phyloP scores from a whole-genome alignment of 2,888 invertebrate genomes.

The Chrysomela aeneicollis region DNA sequence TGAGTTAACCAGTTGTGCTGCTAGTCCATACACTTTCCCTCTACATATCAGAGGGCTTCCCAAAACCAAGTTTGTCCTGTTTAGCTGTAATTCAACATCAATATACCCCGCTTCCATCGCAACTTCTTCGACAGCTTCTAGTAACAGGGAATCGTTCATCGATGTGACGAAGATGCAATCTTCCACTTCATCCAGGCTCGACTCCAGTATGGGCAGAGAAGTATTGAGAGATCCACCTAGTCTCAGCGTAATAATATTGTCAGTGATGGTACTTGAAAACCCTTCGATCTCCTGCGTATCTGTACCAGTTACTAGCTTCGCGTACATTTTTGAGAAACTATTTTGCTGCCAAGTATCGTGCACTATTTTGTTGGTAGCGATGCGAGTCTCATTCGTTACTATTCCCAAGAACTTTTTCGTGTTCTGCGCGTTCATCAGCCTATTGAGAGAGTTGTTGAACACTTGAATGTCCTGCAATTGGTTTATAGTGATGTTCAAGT shows the following conservation, averaged over 20 bases:
- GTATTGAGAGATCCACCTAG: conserved; percentile 12
- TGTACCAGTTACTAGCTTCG: conserved; percentile 23
- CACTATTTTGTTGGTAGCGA: conserved; percentile 26
- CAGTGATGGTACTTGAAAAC: background rate
- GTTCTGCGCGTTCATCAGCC: conserved; percentile 18
- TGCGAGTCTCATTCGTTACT: conserved; percentile 17
- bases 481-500: conserved; percentile 16
- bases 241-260: conserved; percentile 14
- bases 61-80: conserved; percentile 28
- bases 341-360: conserved; percentile 20
- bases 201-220: conserved; percentile 14
- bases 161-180: conserved; percentile 33
- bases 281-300: conserved; percentile 12
- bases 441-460: conserved; percentile 19
- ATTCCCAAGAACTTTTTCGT: conserved; percentile 26
- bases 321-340: conserved; percentile 25
- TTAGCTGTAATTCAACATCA: conserved; percentile 9
- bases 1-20: conserved; percentile 30
- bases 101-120: conserved; percentile 4
- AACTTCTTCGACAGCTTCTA: conserved; percentile 12
- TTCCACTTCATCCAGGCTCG: conserved; percentile 12
- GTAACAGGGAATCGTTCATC: conserved; percentile 20
- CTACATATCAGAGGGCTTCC: conserved; percentile 44
- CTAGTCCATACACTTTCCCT: conserved; percentile 41
- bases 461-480: conserved; percentile 12